Conservation (phyloP, 2,113 vertebrate genomes). For the Rhinolophus ferrumequinum region DNA sequence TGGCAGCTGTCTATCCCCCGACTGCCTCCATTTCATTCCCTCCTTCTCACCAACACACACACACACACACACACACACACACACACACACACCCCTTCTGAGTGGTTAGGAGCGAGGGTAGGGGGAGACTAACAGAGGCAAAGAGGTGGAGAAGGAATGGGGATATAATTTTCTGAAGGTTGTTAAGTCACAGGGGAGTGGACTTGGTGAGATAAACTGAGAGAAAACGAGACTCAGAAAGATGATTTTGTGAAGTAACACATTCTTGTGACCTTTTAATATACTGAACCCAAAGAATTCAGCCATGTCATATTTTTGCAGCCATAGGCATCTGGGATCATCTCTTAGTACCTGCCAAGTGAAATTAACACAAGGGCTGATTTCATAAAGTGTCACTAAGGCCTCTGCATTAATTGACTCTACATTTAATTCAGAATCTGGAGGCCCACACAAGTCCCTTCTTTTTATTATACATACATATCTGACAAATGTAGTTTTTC, state of each 20-base stretch:
- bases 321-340: background rate
- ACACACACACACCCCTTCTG: background rate
- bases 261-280: slow-evolving; percentile 25
- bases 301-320: slow-evolving; percentile 12
- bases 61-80: background rate
- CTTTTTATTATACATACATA: background rate
- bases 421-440: slow-evolving; percentile 18
- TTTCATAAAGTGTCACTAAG: slow-evolving; percentile 4
- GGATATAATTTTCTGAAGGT: background rate
- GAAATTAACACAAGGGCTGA: background rate
- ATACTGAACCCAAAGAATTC: background rate
- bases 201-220: background rate
- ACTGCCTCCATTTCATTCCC: background rate
- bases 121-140: background rate
- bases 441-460: background rate
- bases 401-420: background rate
- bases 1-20: slow-evolving; percentile 68
- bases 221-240: slow-evolving; percentile 23
- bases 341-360: background rate
- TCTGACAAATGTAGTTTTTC: background rate
- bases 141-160: background rate
- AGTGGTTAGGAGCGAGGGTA: background rate
- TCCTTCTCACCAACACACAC: background rate
- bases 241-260: background rate
- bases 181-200: background rate